phyloP scores from a whole-genome alignment of 2,113 vertebrate species.

The Hiodon tergisus region DNA sequence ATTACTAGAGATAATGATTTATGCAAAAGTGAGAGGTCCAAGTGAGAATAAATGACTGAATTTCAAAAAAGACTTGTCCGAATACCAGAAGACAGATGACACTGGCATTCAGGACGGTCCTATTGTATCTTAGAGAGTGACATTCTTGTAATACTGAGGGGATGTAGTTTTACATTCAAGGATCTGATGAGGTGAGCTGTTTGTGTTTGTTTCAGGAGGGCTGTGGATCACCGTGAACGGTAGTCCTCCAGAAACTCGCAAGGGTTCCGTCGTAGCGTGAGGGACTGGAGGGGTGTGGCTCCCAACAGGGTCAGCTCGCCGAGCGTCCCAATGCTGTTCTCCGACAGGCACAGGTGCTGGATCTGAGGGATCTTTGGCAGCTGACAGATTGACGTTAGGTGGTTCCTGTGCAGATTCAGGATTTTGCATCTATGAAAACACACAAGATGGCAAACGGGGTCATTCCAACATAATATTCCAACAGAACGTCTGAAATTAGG shows the following conservation, averaged over 20 bases:
- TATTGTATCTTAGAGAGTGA: too few species aligned
- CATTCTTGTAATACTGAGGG: too few species aligned
- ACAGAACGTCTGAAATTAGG: not conserved
- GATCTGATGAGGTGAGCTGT: not conserved
- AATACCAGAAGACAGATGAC: too few species aligned
- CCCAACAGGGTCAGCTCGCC: conserved; percentile 69
- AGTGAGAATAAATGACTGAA: too few species aligned
- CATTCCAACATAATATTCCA: not conserved
- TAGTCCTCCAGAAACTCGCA: conserved; percentile 86
- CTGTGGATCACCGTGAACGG: conserved; percentile 68
- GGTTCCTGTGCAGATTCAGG: conserved; percentile 83
- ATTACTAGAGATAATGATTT: too few species aligned
- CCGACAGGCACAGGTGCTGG: conserved; percentile 79
- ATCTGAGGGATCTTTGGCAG: conserved; percentile 86
- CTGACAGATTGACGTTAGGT: conserved; percentile 80
- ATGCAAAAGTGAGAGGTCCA: too few species aligned
- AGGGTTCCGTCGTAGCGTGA: conserved; percentile 76
- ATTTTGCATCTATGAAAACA: conserved; percentile 73
- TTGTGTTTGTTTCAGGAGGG: not conserved
- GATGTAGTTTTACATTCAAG: not conserved
- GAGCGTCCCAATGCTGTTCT: conserved; percentile 78
- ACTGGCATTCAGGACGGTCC: too few species aligned
- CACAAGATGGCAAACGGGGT: conserved; percentile 34
- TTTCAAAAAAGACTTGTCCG: too few species aligned
- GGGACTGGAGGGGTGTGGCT: conserved; percentile 70